Evolutionary conservation across 2,113 vertebrate species (phyloP), one percentile per base, ranked within the genome.

Genomic region (Diphyllodes magnificus): DNA sequence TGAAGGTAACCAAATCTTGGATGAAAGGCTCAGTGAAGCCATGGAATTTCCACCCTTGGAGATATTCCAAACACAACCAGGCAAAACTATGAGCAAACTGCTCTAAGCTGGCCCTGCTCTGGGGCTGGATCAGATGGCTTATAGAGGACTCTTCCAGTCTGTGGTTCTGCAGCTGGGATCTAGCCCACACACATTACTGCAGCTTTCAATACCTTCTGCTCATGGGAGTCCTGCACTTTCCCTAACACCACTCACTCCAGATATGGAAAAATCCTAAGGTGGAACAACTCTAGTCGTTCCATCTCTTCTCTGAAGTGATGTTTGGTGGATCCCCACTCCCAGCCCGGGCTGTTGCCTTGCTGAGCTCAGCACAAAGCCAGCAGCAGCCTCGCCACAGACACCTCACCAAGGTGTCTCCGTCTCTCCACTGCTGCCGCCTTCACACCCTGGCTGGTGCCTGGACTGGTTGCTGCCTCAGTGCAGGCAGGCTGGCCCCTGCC

Each of bases 391-490:
- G 3, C 9, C 59, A 22, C n/a, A 27, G 19, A 4, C 33, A 10
- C 16, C 25, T 20, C 19, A 0, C 49, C 8, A 40, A 23, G 39
- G 5, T 9, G 16, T 9, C 44, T 24, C 57, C 45, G 13, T 2
- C 11, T 5, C 6, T 6, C 19, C 42, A 7, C 1, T 6, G 17
- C 23, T 12, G 53, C 53, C 44, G 18, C 40, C 66, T 53, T 37
- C 71, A 5, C 76, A 5, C 6, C 45, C 20, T 12, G 4, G 3
- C 53, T 4, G 13, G 5, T 3, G 11, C 64, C 70, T 2, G 30
- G 7, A 1, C 18, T 10, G 23, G 25, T 5, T 2, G n/a, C 15
- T 27, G 13, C 39, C 69, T 20, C 44, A 4, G 1, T 3, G 2
- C 14, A 5, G 61, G 33, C 22, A 13, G 27, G 8, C 54, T 13